A percentile compares a stretch with the other conserved stretches of the same genome.
Conservation (phyloP, 2,888 invertebrate genomes). For the Scrobipalpa costella region DNA sequence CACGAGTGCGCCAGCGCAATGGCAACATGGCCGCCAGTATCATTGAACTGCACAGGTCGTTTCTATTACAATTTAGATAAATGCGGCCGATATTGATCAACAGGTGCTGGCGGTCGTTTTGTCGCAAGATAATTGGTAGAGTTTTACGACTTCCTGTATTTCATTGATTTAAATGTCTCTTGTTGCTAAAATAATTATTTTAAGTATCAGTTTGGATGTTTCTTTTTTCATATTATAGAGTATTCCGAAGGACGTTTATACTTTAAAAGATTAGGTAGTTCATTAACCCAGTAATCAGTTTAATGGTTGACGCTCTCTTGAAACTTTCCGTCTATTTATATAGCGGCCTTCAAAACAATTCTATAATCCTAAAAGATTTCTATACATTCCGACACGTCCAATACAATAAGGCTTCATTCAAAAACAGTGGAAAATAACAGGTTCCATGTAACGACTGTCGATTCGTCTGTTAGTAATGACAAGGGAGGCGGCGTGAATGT, state of each 20-base stretch:
- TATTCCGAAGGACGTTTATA: not conserved
- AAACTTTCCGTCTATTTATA: not conserved
- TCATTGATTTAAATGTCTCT: not conserved
- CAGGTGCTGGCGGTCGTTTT: not conserved
- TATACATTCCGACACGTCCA: too few species aligned
- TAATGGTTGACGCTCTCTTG: not conserved
- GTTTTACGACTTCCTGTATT: not conserved
- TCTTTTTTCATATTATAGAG: not conserved
- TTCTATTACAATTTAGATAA: slow-evolving; percentile 13
- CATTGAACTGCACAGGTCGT: slow-evolving; percentile 26
- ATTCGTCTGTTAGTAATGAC: slow-evolving; percentile 14
- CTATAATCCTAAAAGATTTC: not conserved
- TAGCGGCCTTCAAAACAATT: not conserved
- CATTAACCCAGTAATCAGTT: not conserved
- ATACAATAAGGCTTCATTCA: slow-evolving; percentile 5
- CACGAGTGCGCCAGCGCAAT: slow-evolving; percentile 49
- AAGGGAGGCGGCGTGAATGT: slow-evolving; percentile 11
- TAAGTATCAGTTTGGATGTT: not conserved
- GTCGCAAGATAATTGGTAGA: not conserved
- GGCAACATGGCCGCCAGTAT: slow-evolving; percentile 44
- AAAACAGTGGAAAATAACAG: slow-evolving; percentile 17
- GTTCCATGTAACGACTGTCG: not conserved
- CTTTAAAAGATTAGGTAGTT: not conserved
- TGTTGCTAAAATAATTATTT: not conserved
- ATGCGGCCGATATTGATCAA: slow-evolving; percentile 9